These are phyloP conservation scores for Coreius guichenoti DNA, from an alignment of 2,797 vertebrate species.

Conservation along the genomic window DNA sequence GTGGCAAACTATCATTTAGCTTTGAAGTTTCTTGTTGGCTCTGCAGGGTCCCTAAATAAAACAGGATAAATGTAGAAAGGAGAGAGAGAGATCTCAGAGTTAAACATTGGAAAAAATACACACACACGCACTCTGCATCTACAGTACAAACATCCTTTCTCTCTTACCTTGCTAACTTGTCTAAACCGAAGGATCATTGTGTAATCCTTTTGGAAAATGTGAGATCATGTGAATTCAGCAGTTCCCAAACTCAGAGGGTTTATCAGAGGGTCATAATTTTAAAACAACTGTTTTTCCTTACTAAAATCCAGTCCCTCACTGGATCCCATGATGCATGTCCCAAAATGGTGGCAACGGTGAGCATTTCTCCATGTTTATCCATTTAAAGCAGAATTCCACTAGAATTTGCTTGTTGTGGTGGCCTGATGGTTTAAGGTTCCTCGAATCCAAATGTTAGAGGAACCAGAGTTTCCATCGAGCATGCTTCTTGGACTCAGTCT, in stretches of 20 bases:
- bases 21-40: constrained; percentile 52
- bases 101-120: background rate
- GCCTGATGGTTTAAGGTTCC: constrained; percentile 20
- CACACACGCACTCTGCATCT: background rate
- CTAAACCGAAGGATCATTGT: constrained; percentile 62
- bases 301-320: constrained; percentile 38
- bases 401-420: constrained; percentile 7
- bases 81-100: constrained; percentile 7
- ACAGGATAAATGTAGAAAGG: constrained; percentile 30
- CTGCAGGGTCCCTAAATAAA: constrained; percentile 44
- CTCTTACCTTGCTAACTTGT: constrained; percentile 70
- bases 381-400: constrained; percentile 37
- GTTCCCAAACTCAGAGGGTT: constrained; percentile 57
- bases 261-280: constrained; percentile 49
- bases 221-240: constrained; percentile 61
- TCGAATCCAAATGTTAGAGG: constrained; percentile 78
- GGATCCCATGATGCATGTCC: constrained; percentile 22
- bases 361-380: constrained; percentile 20
- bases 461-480: constrained; percentile 99
- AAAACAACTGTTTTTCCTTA: constrained; percentile 52
- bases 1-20: constrained; percentile 46
- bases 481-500: constrained; percentile 98
- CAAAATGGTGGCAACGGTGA: constrained; percentile 27
- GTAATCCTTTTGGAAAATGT: constrained; percentile 78
- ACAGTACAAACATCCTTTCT: constrained; percentile 45